A percentile compares a stretch with the other conserved stretches of the same genome.
These are phyloP conservation scores for Rhynchonema sp. DNA, from an alignment of 2,888 invertebrate genomes.

Conservation along the genomic window DNA sequence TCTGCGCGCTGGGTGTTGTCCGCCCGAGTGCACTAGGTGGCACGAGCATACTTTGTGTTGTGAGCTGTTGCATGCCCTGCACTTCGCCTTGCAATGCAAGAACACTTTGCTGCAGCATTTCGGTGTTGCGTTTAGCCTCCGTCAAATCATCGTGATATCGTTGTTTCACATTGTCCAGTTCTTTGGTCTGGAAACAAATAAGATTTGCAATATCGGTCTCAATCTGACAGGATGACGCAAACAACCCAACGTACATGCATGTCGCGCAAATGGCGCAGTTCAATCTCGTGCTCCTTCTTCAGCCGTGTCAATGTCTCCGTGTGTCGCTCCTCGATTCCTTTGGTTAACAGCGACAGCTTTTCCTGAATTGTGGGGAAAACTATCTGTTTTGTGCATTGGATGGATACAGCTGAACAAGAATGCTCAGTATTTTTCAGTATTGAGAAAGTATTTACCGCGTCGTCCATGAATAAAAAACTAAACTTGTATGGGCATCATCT, in stretches of 20 bases:
- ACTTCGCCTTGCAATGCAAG: not conserved
- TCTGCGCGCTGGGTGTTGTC: no score
- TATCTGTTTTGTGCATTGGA: not conserved
- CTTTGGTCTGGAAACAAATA: not conserved
- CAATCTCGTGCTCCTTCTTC: constrained; percentile 2
- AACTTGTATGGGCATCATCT: no score
- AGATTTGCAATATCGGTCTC: no score
- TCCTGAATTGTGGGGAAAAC: not conserved
- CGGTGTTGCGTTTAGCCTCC: not conserved
- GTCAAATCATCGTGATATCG: not conserved
- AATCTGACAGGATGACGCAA: no score
- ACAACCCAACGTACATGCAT: not conserved
- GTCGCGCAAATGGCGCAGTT: not conserved
- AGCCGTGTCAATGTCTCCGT: not conserved
- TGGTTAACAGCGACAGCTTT: not conserved
- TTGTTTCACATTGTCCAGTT: not conserved
- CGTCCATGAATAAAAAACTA: no score
- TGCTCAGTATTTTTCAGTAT: no score
- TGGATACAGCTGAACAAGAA: not conserved
- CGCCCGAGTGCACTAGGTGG: no score
- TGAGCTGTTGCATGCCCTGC: not conserved
- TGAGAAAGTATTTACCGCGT: no score
- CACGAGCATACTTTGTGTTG: no score
- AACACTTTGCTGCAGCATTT: not conserved
- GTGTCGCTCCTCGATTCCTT: constrained; percentile 3